Evolutionary conservation across 1,140 invertebrate species (phyloP).

Genomic region (Melanaphis sacchari): DNA sequence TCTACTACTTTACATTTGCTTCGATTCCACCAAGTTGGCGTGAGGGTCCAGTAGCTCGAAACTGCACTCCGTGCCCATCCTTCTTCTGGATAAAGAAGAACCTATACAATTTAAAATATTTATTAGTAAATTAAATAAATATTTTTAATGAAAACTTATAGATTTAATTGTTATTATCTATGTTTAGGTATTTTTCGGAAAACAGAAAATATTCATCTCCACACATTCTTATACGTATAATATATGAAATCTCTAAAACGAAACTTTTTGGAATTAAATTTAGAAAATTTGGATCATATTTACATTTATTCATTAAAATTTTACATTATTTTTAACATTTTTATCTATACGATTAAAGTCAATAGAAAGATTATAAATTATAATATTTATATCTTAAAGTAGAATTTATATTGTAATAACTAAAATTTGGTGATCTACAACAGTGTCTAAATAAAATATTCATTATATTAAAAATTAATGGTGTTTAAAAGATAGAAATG

Average conservation of each 20-base stretch:
- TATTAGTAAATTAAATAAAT: background rate
- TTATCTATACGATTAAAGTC: background rate
- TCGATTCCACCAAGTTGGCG: constrained; percentile 83
- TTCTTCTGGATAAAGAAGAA: constrained; percentile 84
- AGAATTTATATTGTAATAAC: background rate
- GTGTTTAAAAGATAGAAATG: no score
- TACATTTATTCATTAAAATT: no score
- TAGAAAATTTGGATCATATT: background rate
- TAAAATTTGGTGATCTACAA: background rate
- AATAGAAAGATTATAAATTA: background rate
- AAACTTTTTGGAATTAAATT: background rate
- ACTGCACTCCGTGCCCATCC: constrained; percentile 84
- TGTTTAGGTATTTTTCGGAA: background rate
- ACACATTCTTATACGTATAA: background rate
- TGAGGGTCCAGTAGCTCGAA: constrained; percentile 85
- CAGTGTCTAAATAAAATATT: background rate
- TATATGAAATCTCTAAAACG: background rate
- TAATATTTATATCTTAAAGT: background rate
- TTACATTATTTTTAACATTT: no score
- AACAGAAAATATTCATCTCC: no score
- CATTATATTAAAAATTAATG: no score
- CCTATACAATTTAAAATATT: constrained; percentile 67
- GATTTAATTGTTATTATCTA: background rate
- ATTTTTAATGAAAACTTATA: background rate
- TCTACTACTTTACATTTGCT: constrained; percentile 84